Evolutionary conservation across 92 coral and sea anemone species (phyloP), one percentile per base, ranked within the genome.

Genomic region (Anthopleura xanthogrammica): DNA sequence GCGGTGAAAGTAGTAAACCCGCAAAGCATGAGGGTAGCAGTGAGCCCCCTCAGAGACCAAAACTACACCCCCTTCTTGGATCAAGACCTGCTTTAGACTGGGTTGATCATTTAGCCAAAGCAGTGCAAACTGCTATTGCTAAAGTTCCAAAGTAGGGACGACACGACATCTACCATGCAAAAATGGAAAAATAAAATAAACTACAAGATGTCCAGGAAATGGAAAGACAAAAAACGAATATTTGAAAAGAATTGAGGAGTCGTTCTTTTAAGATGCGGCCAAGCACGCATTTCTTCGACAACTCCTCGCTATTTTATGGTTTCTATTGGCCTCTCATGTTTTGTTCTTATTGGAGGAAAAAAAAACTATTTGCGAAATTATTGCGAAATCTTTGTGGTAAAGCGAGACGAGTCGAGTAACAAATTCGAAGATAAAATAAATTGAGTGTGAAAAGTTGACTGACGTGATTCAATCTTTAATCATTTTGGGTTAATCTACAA

Each of bases 21-120:
- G 83, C 83, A 46, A 87, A 88, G 82, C 79, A 79, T 64, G 90
- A 90, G 16, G 88, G 86, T 40, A 86, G 68, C 2, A 78, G 36
- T 19, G 86, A 80, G 72, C 75, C 81, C 29, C 79, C 75, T 22
- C 81, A 75, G 8, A 52, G 85, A 13, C 92, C 89, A 16, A 86
- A 83, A 66, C 89, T 75, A 9, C 68, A 88, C 52, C 85, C 93
- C 57, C 81, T 91, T 64, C 75, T 92, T 78, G 94, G 92, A 22
- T 70, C 91, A 13, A 82, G 92, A 24, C 88, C 89, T 12, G 82
- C 86, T 0, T 79, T 88, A 4, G 97, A 91, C 75, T 93, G 97
- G 94, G 90, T 93, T 9, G 97, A 89, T 58, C 85, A 88, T 43
- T 85, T 93, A 55, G 93, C 90, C 24, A 93, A 93, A 74, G 91